A percentile compares a stretch with the other conserved stretches of the same genome.
phyloP scores from a whole-genome alignment of 2,888 invertebrate genomes.

The Helleia helle region DNA sequence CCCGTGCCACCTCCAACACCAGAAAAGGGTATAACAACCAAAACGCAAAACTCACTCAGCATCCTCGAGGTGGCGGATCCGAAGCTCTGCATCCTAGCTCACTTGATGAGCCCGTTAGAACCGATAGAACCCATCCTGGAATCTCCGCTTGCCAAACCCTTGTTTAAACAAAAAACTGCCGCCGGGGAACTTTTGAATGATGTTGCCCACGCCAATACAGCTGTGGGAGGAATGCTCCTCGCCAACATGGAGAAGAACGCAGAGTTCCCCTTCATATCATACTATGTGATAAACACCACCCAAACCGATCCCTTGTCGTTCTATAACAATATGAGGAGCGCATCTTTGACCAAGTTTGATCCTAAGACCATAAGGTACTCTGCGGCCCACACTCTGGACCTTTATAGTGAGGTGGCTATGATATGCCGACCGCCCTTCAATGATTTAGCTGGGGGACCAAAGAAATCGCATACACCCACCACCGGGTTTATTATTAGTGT shows the following conservation, averaged over 20 bases:
- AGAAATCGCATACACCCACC: slow-evolving; percentile 84
- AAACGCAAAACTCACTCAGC: slow-evolving; percentile 79
- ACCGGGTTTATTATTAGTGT: slow-evolving; percentile 95
- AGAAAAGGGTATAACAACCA: slow-evolving; percentile 75
- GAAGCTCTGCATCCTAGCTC: slow-evolving; percentile 89
- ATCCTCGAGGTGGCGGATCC: slow-evolving; percentile 91
- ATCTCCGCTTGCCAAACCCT: slow-evolving; percentile 86
- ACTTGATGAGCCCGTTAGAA: slow-evolving; percentile 91
- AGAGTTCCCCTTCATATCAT: slow-evolving; percentile 93
- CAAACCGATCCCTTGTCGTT: slow-evolving; percentile 90
- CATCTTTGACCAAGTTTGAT: slow-evolving; percentile 89
- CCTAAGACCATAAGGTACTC: slow-evolving; percentile 85
- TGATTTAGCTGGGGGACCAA: slow-evolving; percentile 82
- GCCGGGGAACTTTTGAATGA: slow-evolving; percentile 85
- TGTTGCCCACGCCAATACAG: slow-evolving; percentile 81
- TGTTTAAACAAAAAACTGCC: slow-evolving; percentile 83
- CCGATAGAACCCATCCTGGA: slow-evolving; percentile 89
- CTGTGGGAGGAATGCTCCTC: slow-evolving; percentile 87
- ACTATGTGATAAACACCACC: slow-evolving; percentile 90
- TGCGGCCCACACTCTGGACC: slow-evolving; percentile 88
- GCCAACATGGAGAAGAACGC: slow-evolving; percentile 93
- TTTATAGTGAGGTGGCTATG: slow-evolving; percentile 93
- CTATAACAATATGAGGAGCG: slow-evolving; percentile 88
- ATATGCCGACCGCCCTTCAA: slow-evolving; percentile 91
- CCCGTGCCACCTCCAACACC: slow-evolving; percentile 78